Base-by-base conservation (phyloP, 2,888 invertebrate genomes). In the Phyllotreta striolata region DNA sequence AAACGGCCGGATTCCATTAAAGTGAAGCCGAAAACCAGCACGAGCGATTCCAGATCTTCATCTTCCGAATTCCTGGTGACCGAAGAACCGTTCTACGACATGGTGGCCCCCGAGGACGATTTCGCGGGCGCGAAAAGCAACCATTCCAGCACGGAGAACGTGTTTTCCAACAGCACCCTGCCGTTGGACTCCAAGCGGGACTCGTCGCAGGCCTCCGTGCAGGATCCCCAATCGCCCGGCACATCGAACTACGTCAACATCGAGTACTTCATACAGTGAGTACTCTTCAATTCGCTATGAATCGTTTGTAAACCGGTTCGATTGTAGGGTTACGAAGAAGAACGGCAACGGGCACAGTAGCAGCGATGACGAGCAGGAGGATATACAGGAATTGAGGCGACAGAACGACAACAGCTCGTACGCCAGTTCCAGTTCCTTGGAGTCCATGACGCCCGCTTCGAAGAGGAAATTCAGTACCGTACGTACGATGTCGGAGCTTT, bases 201-300 rank as follows among this genome's bases (percentile, higher is more conserved):
- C 64, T 81, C 83, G 72, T 78, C 80, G 57, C 82, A 80, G 69
- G 81, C 80, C 43, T 83, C 80, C 43, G 83, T 69, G n/a, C 79
- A 84, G 70, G 89, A 89, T 69, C 91, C 91, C 24, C 91, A 92
- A 81, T 91, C 91, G 39, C 92, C 92, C 58, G 89, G 91, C 74
- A 89, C 90, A 70, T 91, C 93, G 68, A 94, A 95, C 83, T 95
- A 95, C 83, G 94, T 94, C 81, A 95, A 95, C 82, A 94, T 95
- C 83, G 94, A 95, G 82, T 95, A 93, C 81, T 95, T 95, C 76
- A 88, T 95, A 81, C 89, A 91, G 91, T 92, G 80, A 85, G 89
- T n/a, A n/a, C n/a, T n/a, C n/a, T n/a, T n/a, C n/a, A n/a, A n/a
- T n/a, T n/a, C n/a, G n/a, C n/a, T n/a, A n/a, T n/a, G n/a, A n/a